phyloP scores from a whole-genome alignment of 2,888 invertebrate species.

The Mimachlamys varia region DNA sequence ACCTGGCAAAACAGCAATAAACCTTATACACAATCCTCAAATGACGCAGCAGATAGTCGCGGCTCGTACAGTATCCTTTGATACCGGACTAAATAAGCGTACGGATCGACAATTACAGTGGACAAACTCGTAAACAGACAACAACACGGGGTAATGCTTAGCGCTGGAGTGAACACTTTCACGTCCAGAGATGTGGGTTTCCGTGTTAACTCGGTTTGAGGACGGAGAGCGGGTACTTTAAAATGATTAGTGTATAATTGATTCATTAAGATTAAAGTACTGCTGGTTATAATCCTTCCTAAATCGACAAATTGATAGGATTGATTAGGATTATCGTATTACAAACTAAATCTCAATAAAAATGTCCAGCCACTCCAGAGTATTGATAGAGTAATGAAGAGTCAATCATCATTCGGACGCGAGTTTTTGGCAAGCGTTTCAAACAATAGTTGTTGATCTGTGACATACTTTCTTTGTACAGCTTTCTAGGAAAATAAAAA shows the following conservation, averaged over 20 bases:
- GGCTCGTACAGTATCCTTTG: conserved; percentile 2
- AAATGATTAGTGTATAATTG: background rate
- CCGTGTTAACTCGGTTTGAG: background rate
- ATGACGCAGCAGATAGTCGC: background rate
- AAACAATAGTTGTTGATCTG: background rate
- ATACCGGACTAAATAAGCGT: background rate
- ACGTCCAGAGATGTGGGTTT: background rate
- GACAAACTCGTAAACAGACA: background rate
- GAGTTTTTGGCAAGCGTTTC: background rate
- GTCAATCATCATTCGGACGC: background rate
- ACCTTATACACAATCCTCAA: background rate
- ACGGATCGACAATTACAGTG: background rate
- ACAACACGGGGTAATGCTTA: background rate
- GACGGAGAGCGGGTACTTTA: background rate
- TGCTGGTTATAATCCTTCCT: background rate
- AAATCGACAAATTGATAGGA: background rate
- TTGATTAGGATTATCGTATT: background rate
- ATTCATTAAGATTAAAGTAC: too few relatives aligned
- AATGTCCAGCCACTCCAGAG: background rate
- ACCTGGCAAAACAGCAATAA: conserved; percentile 24
- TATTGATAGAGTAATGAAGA: background rate
- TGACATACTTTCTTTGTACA: too few relatives aligned
- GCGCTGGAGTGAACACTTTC: background rate
- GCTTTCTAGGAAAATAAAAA: too few relatives aligned
- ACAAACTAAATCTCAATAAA: background rate